Base-by-base conservation (phyloP, 1,140 invertebrate species). In the Druon quercuslanigerum region DNA sequence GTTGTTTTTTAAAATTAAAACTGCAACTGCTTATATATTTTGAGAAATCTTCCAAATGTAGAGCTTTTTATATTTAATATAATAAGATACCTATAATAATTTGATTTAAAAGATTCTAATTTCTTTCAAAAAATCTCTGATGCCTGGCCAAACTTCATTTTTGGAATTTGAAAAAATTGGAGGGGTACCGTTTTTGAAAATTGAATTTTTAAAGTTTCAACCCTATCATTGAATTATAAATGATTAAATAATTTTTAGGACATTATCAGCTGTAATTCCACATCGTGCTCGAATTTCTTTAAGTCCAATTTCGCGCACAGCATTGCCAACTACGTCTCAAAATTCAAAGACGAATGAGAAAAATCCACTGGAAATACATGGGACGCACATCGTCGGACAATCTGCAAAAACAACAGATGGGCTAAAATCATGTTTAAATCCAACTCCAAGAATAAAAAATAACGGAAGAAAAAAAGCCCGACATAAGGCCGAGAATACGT, bases 281-380 rank as follows among this genome's bases (percentile, higher is more conserved):
- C 81, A 84, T 20, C 79, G 84, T 13, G 83, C 71, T 19, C 80
- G 80, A 50, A 87, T 85, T 75, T 85, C 87, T n/a, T 60, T 89
- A 56, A 90, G 85, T 82, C 89, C 89, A 17, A 89, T 90, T 79
- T 75, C 81, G 57, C 79, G 11, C 17, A 54, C n/a, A 71, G 51
- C 14, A 50, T 11, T 51, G 70, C 33, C 70, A 50, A 40, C 33
- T 40, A 17, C 33, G 14, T 50, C 19, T 56, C 57, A 51, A 51
- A 66, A 51, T 17, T 70, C 50, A 46, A 75, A 51, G 9, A 46
- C 20, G 13, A 40, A 66, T 40, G 14, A 14, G 4, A 40, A 40
- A 33, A 33, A 40, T 7, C 3, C 50, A 12, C 20, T 75, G 19
- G 73, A 75, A 66, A 75, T 75, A 75, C 56, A 66, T 40, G 73